Base-by-base conservation (phyloP, 2,888 invertebrate species). In the Copidosoma aretas region DNA sequence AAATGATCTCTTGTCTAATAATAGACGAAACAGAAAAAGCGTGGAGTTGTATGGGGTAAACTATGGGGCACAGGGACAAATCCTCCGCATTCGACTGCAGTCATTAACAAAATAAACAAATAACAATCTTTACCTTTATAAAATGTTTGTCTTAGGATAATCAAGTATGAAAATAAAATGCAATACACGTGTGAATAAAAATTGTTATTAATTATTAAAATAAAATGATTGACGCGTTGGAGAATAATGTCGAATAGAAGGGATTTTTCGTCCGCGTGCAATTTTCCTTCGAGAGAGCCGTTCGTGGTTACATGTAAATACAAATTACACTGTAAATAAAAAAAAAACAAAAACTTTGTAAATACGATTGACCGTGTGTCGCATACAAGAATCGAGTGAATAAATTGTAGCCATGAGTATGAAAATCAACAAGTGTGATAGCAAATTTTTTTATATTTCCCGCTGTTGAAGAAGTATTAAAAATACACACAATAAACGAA, bases 331-430 rank as follows among this genome's bases (percentile, higher is more conserved):
- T 79, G 78, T 80, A 81, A 78, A 79, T 80, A 81, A 32, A 32
- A 32, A 32, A 32, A 32, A 32, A 32, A 32, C 3, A 32, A 32
- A 32, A 73, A 56, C 25, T 72, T 73, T 82, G 82, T 82, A 82
- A 79, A 82, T 82, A 82, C 73, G 74, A 77, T 74, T 76, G 76
- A 77, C 68, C 75, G 76, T 80, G 71, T 76, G 80, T 82, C 80
- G 77, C 3, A 80, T 78, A 80, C 79, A 14, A 58, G 17, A 56
- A 15, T 5, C 21, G 76, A 73, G 69, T 70, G 75, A 81, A 78
- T 81, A 80, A 81, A 80, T 81, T 80, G 80, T 81, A 80, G 79
- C 77, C 58, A 60, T 68, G 64, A 66, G 64, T 54, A 52, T 58
- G 24, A 58, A 46, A 51, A 60, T 58, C 41, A 57, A 25, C 65